Base-by-base conservation (phyloP, 2,797 vertebrate genomes). In the Clamator glandarius region DNA sequence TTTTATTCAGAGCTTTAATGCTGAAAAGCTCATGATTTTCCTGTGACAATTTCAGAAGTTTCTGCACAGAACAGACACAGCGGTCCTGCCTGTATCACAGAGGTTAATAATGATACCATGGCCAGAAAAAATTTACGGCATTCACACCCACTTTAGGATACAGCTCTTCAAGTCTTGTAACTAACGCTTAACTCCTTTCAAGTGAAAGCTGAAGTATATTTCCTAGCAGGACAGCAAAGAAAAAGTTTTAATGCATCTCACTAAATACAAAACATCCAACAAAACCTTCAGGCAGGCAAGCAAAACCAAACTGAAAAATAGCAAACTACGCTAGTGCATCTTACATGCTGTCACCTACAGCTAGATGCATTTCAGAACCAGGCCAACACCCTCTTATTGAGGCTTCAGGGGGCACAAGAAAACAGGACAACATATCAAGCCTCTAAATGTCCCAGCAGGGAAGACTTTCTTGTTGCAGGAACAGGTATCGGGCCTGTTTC, bases 101-200 rank as follows among this genome's bases (percentile, higher is more conserved):
- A 90, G 16, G 42, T 42, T 46, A 51, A 46, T 50, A 59, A 63
- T 1, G 12, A 15, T 35, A 50, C 12, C 44, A 61, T 0, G 12
- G 50, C 23, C 63, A 78, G 59, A 66, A 26, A 75, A 84, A 68
- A 39, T 26, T 36, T 33, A 61, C 14, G 39, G 48, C 33, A 84
- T 0, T 0, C 25, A 67, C 33, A 73, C 7, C 51, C 31, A 23
- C 0, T 0, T 44, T 9, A 50, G 18, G 23, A 90, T 33, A 67
- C 28, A 70, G 23, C 26, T 64, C 59, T 55, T 66, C 2, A 50
- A 48, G n/a, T 41, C 36, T 67, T 67, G 13, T 3, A 74, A 42
- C 33, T 78, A 87, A 89, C 21, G 39, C 10, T 58, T 17, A 26
- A 8, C 18, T 67, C 41, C n/a, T 54, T 76, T 63, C 28, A 72